Evolutionary conservation across 2,113 vertebrate genomes (phyloP).

Genomic region (Tragelaphus strepsiceros): DNA sequence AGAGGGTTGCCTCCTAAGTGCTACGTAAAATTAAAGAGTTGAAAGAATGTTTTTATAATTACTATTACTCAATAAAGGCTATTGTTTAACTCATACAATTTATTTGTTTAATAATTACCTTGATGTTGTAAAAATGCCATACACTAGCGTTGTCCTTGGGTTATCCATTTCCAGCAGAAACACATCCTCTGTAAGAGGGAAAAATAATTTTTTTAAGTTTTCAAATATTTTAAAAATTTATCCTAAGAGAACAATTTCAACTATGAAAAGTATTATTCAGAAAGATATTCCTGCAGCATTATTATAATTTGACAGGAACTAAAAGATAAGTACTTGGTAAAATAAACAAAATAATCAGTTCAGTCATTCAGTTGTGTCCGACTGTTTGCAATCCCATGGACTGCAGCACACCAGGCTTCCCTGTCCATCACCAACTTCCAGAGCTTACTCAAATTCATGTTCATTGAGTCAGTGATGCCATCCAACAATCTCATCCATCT

Average conservation of each 20-base stretch:
- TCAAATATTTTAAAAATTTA: background rate
- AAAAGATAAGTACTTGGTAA: background rate
- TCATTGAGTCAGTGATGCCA: background rate
- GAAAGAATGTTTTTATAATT: background rate
- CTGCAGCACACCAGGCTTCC: background rate
- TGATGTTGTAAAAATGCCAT: conserved; percentile 96
- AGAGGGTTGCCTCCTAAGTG: background rate
- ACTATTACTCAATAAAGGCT: background rate
- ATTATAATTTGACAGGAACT: background rate
- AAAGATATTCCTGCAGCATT: background rate
- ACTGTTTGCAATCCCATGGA: background rate
- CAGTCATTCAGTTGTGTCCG: background rate
- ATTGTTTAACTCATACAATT: background rate
- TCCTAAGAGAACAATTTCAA: background rate
- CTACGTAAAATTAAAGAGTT: background rate
- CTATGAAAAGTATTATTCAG: background rate
- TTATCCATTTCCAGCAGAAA: conserved; percentile 96
- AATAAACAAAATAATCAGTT: background rate
- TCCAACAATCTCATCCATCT: background rate
- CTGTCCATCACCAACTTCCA: background rate
- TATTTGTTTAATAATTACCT: conserved; percentile 84
- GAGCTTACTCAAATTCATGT: background rate
- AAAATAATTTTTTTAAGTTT: background rate
- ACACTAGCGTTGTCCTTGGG: conserved; percentile 91
- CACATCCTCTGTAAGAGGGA: conserved; percentile 87